Evolutionary conservation across 1,140 invertebrate genomes (phyloP).

Genomic region (Zaprionus inermis): DNA sequence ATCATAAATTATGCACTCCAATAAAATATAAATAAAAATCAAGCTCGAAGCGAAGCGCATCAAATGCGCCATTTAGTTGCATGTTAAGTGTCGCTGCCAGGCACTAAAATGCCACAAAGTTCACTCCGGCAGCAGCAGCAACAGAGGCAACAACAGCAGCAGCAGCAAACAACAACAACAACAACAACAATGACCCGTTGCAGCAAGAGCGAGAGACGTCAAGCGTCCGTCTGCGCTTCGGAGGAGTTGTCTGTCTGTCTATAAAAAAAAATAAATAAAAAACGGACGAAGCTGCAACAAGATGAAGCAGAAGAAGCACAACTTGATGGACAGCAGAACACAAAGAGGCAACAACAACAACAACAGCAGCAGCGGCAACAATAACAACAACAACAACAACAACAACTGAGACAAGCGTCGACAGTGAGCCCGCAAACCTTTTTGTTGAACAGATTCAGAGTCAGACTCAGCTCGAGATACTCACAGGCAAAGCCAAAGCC

Average conservation of each 20-base stretch:
- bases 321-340: slow-evolving; percentile 62
- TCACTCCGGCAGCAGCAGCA: slow-evolving; percentile 26
- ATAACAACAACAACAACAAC: slow-evolving; percentile 29
- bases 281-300: slow-evolving; percentile 32
- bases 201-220: slow-evolving; percentile 67
- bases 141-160: slow-evolving; percentile 5
- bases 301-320: slow-evolving; percentile 3
- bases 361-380: not conserved
- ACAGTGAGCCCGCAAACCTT: slow-evolving; percentile 42
- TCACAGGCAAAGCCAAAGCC: slow-evolving; percentile 32
- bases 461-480: slow-evolving; percentile 10
- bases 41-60: slow-evolving; percentile 48
- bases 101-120: slow-evolving; percentile 73
- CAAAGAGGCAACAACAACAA: slow-evolving; percentile 28
- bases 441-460: slow-evolving; percentile 1
- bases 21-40: slow-evolving; percentile 67
- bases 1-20: slow-evolving; percentile 67
- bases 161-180: slow-evolving; percentile 29
- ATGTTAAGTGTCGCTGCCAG: slow-evolving; percentile 77
- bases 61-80: slow-evolving; percentile 76
- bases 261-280: slow-evolving; percentile 33
- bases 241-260: slow-evolving; percentile 25
- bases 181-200: slow-evolving; percentile 64
- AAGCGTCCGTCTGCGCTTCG: slow-evolving; percentile 42
- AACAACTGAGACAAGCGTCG: slow-evolving; percentile 36